These are phyloP conservation scores for Colinus virginianus DNA, from an alignment of 2,113 vertebrate species.

Conservation along the genomic window DNA sequence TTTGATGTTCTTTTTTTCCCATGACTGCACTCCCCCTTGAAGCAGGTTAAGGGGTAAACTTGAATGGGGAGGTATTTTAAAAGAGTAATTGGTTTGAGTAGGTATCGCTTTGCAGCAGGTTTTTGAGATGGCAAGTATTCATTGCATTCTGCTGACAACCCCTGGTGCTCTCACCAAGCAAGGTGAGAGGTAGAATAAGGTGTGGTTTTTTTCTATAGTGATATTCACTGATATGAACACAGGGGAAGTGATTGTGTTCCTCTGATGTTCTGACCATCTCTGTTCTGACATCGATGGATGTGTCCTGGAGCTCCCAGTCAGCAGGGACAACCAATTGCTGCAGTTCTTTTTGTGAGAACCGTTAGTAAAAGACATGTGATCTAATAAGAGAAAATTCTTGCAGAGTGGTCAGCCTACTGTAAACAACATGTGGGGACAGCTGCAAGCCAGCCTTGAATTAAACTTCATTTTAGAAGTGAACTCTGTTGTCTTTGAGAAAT, in stretches of 20 bases:
- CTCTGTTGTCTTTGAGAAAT: background rate
- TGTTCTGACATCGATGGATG: background rate
- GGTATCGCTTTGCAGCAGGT: background rate
- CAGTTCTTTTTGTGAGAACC: background rate
- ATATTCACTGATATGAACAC: background rate
- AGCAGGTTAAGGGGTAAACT: background rate
- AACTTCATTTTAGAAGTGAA: background rate
- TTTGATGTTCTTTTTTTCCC: background rate
- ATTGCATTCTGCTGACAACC: background rate
- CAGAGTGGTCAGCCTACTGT: background rate
- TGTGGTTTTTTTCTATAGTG: fast-evolving
- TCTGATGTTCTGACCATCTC: background rate
- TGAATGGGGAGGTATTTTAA: background rate
- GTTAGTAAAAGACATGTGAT: background rate
- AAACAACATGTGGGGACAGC: background rate
- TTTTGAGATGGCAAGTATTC: background rate
- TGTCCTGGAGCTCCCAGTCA: background rate
- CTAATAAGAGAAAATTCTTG: background rate
- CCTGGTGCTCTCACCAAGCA: background rate
- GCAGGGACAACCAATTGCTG: background rate
- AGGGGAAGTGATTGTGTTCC: background rate
- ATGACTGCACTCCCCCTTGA: background rate
- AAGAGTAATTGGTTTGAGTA: background rate
- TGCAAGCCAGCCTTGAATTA: background rate
- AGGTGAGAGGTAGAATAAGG: background rate